Conservation (phyloP, 2,113 vertebrate genomes). For the Pterocles burchelli region DNA sequence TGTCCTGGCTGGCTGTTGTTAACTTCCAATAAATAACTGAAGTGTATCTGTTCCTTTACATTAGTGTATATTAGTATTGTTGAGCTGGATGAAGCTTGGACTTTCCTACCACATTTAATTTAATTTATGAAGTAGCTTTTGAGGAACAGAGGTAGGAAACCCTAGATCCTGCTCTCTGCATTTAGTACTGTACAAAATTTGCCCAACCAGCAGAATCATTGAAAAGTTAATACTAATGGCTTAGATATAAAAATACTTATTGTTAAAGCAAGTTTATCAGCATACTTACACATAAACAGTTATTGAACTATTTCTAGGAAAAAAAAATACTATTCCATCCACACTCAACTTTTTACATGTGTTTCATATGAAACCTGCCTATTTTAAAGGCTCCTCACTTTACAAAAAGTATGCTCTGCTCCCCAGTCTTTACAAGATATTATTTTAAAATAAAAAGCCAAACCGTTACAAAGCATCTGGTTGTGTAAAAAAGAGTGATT, state of each 20-base stretch:
- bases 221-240: background rate
- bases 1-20: background rate
- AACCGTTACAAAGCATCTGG: constrained; percentile 42
- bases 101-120: background rate
- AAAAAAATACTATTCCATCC: background rate
- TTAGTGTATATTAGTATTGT: background rate
- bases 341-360: background rate
- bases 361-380: background rate
- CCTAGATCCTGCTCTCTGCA: background rate
- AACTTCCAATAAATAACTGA: background rate
- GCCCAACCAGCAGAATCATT: background rate
- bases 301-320: background rate
- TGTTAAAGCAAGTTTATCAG: background rate
- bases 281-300: background rate
- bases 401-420: background rate
- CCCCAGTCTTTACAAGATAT: background rate
- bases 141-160: background rate
- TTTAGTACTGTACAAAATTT: background rate
- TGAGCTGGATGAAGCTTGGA: background rate
- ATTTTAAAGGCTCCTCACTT: background rate
- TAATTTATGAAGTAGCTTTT: background rate
- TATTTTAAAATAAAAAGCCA: background rate
- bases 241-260: background rate
- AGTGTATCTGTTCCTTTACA: background rate
- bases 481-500: constrained; percentile 48